Conservation (phyloP, 2,888 invertebrate species). For the Leucophenga montana region DNA sequence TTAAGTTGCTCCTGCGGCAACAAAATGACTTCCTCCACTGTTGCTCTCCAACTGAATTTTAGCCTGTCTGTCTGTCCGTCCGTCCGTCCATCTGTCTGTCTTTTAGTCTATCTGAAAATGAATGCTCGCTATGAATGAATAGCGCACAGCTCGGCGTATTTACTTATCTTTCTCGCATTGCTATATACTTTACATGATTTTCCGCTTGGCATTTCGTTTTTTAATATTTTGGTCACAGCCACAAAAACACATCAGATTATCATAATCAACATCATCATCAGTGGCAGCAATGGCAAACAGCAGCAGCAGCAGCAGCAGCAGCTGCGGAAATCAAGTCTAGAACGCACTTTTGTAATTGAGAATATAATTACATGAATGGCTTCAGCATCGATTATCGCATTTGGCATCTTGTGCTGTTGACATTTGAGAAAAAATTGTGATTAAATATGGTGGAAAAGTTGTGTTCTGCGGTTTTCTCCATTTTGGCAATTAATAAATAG, state of each 20-base stretch:
- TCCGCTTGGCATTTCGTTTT: conserved; percentile 2
- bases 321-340: neutral
- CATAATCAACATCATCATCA: conserved; percentile 18
- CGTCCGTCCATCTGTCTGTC: neutral
- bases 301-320: neutral
- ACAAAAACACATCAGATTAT: conserved; percentile 30
- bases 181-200: conserved; percentile 9
- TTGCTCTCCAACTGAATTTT: neutral
- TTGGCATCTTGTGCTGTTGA: conserved; percentile 50
- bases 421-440: conserved; percentile 13
- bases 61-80: conserved; percentile 43
- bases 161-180: conserved; percentile 27
- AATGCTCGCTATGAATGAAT: neutral
- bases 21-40: conserved; percentile 57
- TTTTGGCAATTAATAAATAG: no score
- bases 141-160: neutral
- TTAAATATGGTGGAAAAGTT: conserved; percentile 50
- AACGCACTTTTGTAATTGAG: conserved; percentile 66
- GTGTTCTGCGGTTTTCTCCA: neutral
- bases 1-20: conserved; percentile 37
- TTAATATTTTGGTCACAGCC: conserved; percentile 28
- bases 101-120: conserved; percentile 10
- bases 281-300: neutral
- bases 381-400: conserved; percentile 60
- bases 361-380: conserved; percentile 72